A percentile compares a stretch with the other conserved stretches of the same genome.
These are phyloP conservation scores for Acanthochromis polyacanthus DNA, from an alignment of 2,113 vertebrate genomes.

Conservation along the genomic window DNA sequence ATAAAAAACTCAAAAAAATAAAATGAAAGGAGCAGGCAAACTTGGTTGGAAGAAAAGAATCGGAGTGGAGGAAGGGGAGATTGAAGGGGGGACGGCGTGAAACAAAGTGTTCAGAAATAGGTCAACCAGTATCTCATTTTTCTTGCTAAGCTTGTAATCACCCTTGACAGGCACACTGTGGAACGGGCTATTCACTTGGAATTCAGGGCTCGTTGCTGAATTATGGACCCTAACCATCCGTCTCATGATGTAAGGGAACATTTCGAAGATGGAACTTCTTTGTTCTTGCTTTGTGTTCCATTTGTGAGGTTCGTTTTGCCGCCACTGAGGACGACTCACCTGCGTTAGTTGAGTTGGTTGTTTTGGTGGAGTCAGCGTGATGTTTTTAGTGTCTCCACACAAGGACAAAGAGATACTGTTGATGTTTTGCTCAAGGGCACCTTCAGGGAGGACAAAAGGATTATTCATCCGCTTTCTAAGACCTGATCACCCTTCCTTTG, in stretches of 20 bases:
- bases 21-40: slow-evolving; percentile 48
- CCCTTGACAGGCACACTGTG: slow-evolving; percentile 79
- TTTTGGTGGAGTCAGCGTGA: background rate
- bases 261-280: slow-evolving; percentile 49
- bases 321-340: slow-evolving; percentile 21
- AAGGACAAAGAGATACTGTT: slow-evolving; percentile 3
- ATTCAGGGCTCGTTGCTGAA: slow-evolving; percentile 56
- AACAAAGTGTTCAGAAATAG: slow-evolving; percentile 83
- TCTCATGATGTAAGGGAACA: slow-evolving; percentile 46
- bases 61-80: slow-evolving; percentile 64
- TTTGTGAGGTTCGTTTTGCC: background rate
- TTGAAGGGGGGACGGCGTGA: slow-evolving; percentile 45
- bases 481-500: too few relatives aligned
- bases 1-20: too few relatives aligned
- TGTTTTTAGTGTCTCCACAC: background rate
- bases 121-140: slow-evolving; percentile 84
- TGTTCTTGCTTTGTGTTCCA: slow-evolving; percentile 30
- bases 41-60: slow-evolving; percentile 62
- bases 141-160: slow-evolving; percentile 82
- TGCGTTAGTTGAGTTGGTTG: slow-evolving; percentile 6
- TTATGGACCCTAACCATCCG: slow-evolving; percentile 61
- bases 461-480: too few relatives aligned
- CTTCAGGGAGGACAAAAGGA: too few relatives aligned
- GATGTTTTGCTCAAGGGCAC: too few relatives aligned
- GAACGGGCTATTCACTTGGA: slow-evolving; percentile 70